Base-by-base conservation (phyloP, 2,797 vertebrate genomes). In the Paguma larvata region DNA sequence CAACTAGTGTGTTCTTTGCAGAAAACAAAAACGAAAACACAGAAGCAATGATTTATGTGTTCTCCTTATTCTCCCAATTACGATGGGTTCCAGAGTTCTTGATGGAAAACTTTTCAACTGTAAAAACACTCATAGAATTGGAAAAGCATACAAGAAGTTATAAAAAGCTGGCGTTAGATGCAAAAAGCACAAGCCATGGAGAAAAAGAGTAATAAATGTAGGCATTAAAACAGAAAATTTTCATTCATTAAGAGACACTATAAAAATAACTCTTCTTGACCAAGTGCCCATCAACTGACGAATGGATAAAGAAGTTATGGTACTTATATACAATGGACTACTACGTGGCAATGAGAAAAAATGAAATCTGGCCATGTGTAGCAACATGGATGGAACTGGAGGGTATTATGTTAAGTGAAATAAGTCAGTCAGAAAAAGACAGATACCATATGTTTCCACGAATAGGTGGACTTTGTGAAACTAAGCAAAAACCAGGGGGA, bases 1-100 rank as follows among this genome's bases (percentile, higher is more conserved):
- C 98, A 98, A 98, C 97, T 88, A 78, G 68, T 67, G 38, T 96
- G 93, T 96, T 91, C 94, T 98, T 97, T 97, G 56, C 78, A 88
- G 4, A 73, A 73, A 44, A 27, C 70, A 44, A 86, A 79, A 90
- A 27, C 23, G 25, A 90, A 84, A 90, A 93, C 34, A 78, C 16
- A 48, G 56, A 83, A 32, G 44, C 41, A 70, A 73, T 85, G 7
- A 73, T 75, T 15, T 30, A 82, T 59, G 25, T 46, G 9, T 84
- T 46, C 53, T 88, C 25, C n/a, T 77, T 70, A 19, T 79, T 85
- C 23, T 34, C 48, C 46, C 51, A 38, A 46, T 23, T 70, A 12
- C 46, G 77, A 70, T 63, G 32, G 34, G 15, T 85, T 89, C 14
- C 41, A 51, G 51, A 77, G 25, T 15, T 6, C 34, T 82, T 34